Conservation (phyloP, 2,797 vertebrate genomes). For the Hydrolagus colliei region DNA sequence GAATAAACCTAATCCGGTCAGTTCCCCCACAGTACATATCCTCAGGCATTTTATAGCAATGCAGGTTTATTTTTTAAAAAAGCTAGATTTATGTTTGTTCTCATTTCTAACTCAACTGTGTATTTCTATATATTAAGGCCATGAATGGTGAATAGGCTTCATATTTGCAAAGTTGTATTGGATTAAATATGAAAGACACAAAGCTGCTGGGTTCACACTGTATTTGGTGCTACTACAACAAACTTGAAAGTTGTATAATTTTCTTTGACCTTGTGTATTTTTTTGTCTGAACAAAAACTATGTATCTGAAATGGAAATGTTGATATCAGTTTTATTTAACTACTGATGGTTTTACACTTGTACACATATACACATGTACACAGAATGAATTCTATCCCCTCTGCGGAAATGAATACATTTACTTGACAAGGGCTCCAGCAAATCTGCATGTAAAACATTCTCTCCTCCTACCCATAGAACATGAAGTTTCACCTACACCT, state of each 20-base stretch:
- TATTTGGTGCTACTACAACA: background rate
- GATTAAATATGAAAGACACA: background rate
- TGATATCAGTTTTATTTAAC: background rate
- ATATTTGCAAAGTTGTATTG: background rate
- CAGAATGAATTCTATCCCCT: background rate
- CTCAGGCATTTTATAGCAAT: no score
- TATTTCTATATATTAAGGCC: background rate
- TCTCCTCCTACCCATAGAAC: background rate
- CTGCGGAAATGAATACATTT: background rate
- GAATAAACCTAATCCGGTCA: no score
- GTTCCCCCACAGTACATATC: no score
- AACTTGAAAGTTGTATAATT: slow-evolving; percentile 13
- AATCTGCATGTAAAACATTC: background rate
- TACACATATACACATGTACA: background rate
- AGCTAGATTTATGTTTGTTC: no score
- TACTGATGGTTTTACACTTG: background rate
- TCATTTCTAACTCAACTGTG: background rate
- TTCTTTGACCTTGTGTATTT: background rate
- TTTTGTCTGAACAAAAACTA: background rate
- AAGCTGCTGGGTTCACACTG: background rate
- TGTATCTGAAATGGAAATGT: background rate
- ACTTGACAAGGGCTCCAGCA: background rate
- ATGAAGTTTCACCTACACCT: background rate
- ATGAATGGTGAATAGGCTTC: background rate
- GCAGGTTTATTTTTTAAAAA: no score